Conservation (phyloP, 2,113 vertebrate genomes). For the Electrona antarctica region DNA sequence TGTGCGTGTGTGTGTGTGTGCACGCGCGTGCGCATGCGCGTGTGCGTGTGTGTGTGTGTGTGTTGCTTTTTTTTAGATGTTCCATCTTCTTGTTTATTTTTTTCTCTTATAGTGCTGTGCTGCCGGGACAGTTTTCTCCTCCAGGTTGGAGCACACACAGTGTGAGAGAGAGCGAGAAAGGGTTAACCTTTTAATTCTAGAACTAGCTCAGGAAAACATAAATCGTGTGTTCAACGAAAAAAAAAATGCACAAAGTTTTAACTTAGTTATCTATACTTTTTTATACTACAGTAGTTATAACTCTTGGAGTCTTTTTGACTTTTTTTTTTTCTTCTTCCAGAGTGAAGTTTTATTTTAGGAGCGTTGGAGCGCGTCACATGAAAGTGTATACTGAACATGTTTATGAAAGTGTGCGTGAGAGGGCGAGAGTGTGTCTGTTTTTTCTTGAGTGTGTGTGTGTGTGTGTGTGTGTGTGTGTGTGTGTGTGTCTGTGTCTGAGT, state of each 20-base stretch:
- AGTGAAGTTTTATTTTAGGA: conserved; percentile 81
- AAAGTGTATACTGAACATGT: conserved; percentile 57
- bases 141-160: conserved; percentile 99
- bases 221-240: conserved; percentile 93
- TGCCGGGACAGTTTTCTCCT: conserved; percentile 94
- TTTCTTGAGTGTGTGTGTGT: conserved; percentile 49
- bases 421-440: conserved; percentile 29
- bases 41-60: conserved; percentile 33
- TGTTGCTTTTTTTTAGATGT: conserved; percentile 66
- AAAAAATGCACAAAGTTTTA: conserved; percentile 97
- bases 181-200: conserved; percentile 94
- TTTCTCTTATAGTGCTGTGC: conserved; percentile 83
- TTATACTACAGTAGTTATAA: conserved; percentile 99
- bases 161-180: conserved; percentile 86
- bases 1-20: no score
- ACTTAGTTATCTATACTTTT: conserved; percentile 98
- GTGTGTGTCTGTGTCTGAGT: conserved; percentile 46
- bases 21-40: no score
- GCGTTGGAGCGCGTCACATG: conserved; percentile 61
- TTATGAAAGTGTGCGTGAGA: conserved; percentile 56
- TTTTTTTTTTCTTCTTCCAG: conserved; percentile 81
- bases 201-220: conserved; percentile 97
- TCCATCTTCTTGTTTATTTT: conserved; percentile 69
- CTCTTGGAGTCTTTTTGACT: conserved; percentile 96
- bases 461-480: conserved; percentile 50